These are phyloP conservation scores for Limnephilus lunatus DNA, from an alignment of 2,888 invertebrate genomes.

Conservation along the genomic window DNA sequence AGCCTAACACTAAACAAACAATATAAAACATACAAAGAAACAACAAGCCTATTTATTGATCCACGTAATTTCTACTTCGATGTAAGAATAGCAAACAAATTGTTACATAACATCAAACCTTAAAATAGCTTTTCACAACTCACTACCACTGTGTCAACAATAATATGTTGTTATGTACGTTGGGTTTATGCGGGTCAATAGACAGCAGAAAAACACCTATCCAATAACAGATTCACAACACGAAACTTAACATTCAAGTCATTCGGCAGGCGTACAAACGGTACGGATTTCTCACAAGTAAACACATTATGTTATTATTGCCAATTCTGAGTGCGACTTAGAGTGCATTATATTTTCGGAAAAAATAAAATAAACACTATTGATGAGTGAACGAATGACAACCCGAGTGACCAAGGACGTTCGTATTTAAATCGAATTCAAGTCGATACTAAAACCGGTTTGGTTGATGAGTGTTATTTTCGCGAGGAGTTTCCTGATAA, in stretches of 20 bases:
- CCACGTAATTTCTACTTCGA: not conserved
- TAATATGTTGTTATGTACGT: not conserved
- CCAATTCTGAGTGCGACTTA: not conserved
- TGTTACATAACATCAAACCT: not conserved
- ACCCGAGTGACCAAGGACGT: conserved; percentile 7
- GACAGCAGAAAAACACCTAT: not conserved
- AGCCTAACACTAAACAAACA: not conserved
- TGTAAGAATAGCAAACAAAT: too few species aligned
- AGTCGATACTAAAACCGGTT: not conserved
- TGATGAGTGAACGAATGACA: not conserved
- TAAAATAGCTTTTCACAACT: not conserved
- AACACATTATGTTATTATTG: not conserved
- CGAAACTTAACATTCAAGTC: not conserved
- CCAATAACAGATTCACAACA: not conserved
- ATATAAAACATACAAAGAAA: not conserved
- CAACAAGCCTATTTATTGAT: not conserved
- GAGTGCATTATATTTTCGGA: not conserved
- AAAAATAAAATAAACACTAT: not conserved
- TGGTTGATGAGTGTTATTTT: not conserved
- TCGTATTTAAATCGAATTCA: conserved; percentile 10
- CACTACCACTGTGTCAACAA: not conserved
- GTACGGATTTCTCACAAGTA: not conserved
- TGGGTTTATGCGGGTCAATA: not conserved
- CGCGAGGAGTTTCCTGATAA: conserved; percentile 16
- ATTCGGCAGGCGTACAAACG: not conserved